Evolutionary conservation across 23 tunicate species (phyloP), one percentile per base, ranked within the genome.

Genomic region (Diplosoma virens): DNA sequence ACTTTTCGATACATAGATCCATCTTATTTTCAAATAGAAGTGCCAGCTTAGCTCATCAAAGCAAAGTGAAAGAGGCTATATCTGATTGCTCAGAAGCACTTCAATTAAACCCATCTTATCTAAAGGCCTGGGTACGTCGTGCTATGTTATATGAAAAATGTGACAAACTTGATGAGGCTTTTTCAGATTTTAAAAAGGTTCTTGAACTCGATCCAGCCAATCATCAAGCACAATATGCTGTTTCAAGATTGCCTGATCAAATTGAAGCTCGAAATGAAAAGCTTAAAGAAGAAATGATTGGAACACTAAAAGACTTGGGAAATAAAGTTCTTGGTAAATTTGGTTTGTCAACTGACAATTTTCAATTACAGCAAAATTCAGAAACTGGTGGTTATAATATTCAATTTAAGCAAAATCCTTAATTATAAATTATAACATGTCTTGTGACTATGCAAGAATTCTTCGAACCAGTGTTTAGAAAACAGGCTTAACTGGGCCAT

Each of bases 291-390:
- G 88, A 90, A 75, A 90, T 90, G 97, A 59, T 90, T 53, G 87
- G 90, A 1, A 76, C 79, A 30, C 34, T 90, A 59, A 90, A 90
- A 52, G 84, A 90, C 21, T 47, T 90, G 31, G 97, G 97, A 50
- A 90, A 90, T 58, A 73, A 80, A 67, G 63, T 84, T 46, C 54
- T 90, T 25, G 64, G 73, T 0, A 82, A 82, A 30, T 90, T 90
- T 66, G 97, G 97, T 22, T 47, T 90, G 28, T 90, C 97, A 6
- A 90, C 97, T 22, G 73, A 90, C 41, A 90, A 90, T 58, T 90
- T 90, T 50, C 86, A 90, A 26, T 22, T 90, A 67, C 83, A 90
- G 37, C 90, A 90, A 84, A 79, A 90, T 58, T 47, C 81, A 0
- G 89, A 80, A 9, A 67, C 79, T 17, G 97, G 97, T 0, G 59